phyloP scores from a whole-genome alignment of 2,113 vertebrate genomes.

The Egretta garzetta region DNA sequence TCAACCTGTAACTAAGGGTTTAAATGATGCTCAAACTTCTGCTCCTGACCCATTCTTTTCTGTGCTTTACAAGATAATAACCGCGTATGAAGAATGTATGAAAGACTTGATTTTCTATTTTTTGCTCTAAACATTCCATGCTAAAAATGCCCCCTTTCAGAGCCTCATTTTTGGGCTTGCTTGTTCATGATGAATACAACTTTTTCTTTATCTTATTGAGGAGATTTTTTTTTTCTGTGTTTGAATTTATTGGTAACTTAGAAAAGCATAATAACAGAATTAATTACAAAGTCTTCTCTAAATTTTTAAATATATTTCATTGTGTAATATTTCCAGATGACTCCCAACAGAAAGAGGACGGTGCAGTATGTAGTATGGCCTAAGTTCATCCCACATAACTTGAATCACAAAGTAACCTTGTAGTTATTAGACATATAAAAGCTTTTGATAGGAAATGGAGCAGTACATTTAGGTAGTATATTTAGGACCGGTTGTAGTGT shows the following conservation, averaged over 20 bases:
- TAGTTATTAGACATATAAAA: not conserved
- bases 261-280: not conserved
- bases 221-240: not conserved
- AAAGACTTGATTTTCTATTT: not conserved
- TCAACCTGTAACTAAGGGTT: not conserved
- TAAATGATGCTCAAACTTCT: not conserved
- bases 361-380: not conserved
- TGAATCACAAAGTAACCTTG: not conserved
- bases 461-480: not conserved
- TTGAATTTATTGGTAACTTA: not conserved
- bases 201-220: not conserved
- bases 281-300: not conserved
- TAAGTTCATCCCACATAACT: not conserved
- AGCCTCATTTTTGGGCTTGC: not conserved
- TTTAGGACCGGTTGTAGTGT: not conserved
- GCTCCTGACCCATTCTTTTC: constrained; percentile 1
- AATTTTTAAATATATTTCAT: not conserved
- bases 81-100: not conserved
- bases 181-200: not conserved
- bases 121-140: not conserved
- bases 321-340: not conserved
- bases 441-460: not conserved
- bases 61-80: not conserved
- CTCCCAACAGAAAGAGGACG: not conserved
- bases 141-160: not conserved